Evolutionary conservation across 2,797 vertebrate genomes (phyloP).

Genomic region (Florisuga fusca): DNA sequence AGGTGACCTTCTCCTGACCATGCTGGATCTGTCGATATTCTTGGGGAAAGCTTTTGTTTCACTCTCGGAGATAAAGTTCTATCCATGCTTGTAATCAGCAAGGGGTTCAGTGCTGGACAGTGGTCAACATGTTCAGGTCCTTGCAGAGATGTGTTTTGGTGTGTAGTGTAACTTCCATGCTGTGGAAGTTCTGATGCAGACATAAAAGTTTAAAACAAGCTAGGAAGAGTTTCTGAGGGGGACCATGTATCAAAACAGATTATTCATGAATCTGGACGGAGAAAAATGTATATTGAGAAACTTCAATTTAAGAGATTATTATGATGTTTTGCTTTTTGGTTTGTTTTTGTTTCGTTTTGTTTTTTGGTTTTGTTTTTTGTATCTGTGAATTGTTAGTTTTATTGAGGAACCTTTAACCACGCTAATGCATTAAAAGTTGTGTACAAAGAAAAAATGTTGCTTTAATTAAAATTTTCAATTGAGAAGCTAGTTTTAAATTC

Average conservation of each 20-base stretch:
- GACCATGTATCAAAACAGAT: not conserved
- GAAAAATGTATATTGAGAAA: not conserved
- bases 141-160: not conserved
- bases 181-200: not conserved
- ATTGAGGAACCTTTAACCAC: not conserved
- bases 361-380: not conserved
- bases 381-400: not conserved
- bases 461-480: not conserved
- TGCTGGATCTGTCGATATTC: fast-evolving
- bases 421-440: not conserved
- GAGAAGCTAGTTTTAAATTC: not conserved
- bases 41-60: not conserved
- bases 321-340: too few species aligned
- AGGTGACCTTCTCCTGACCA: not conserved
- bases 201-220: not conserved
- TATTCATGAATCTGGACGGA: not conserved
- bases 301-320: not conserved
- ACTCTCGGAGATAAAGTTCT: not conserved
- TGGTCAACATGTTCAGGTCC: not conserved
- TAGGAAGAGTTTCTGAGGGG: not conserved
- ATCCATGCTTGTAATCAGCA: not conserved
- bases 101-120: not conserved
- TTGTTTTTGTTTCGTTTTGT: not conserved
- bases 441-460: not conserved
- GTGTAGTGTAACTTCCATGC: not conserved